Evolutionary conservation across 37 sponge, comb jelly and placozoan species (phyloP).

Genomic region (Oopsacas minuta): DNA sequence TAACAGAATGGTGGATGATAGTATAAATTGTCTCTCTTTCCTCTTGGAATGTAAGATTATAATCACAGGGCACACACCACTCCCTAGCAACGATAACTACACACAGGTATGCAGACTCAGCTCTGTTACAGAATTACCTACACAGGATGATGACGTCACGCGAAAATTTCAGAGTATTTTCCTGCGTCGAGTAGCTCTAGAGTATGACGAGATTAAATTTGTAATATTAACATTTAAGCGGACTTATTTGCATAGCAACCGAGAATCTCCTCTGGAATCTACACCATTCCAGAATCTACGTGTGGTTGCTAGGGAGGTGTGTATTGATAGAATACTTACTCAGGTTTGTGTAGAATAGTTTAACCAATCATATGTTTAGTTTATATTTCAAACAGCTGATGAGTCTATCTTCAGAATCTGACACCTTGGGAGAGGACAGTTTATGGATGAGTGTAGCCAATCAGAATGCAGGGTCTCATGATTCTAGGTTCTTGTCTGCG

Average conservation of each 20-base stretch:
- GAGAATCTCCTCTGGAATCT: neutral
- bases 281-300: neutral
- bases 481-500: neutral
- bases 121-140: neutral
- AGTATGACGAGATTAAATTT: slow-evolving; percentile 16
- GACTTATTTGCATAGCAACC: neutral
- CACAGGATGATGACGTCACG: neutral
- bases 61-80: neutral
- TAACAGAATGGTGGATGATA: neutral
- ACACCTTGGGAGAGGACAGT: neutral
- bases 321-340: neutral
- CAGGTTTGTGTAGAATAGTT: neutral
- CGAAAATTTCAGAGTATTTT: neutral
- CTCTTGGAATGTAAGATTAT: neutral
- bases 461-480: neutral
- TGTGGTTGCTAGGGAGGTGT: neutral
- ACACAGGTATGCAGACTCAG: neutral
- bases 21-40: neutral
- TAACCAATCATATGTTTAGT: neutral
- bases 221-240: neutral
- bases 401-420: neutral
- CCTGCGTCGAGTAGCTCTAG: neutral
- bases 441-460: neutral
- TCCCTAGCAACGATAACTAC: neutral
- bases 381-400: neutral